Evolutionary conservation across 2,888 invertebrate species (phyloP), one percentile per base, ranked within the genome.

Genomic region (Abrostola tripartita): DNA sequence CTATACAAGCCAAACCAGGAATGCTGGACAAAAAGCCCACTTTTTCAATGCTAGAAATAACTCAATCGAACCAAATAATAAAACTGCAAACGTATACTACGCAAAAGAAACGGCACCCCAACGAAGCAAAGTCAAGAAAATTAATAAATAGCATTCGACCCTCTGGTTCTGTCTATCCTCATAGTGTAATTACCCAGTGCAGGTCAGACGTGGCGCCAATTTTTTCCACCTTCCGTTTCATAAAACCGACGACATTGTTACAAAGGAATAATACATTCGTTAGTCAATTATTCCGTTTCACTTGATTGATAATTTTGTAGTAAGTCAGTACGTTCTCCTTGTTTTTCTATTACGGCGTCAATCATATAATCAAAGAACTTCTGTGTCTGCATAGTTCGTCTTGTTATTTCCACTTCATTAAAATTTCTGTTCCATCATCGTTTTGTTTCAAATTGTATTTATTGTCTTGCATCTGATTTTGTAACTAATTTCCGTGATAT

Each of bases 161-260:
- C 71, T 49, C 35, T 12, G 56, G 37, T 62, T 62, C 67, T 62
- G 38, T 52, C 54, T 54, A 67, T 56, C 38, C 37, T 57, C 51
- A 58, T 55, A 24, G n/a, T n/a, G n/a, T 66, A 76, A 52, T 61
- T 64, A 63, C 51, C 14, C 24, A 54, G 56, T 74, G 60, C 68
- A 71, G 65, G 71, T 76, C 71, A 71, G 77, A 68, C 61, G 9
- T 76, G 77, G 77, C 77, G 77, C 77, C 77, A 68, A 62, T 64
- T 78, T 78, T 77, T 77, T 78, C 7, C 24, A 5, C n/a, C 24
- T 35, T 36, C 7, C 36, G 10, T 50, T 71, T 57, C 37, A 52
- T 57, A 56, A 53, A 60, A 50, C 41, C 47, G 62, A 66, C 51
- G 67, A 71, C 76, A 77, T 24, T 41, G 49, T 44, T 37, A 11